phyloP scores from a whole-genome alignment of 2,113 vertebrate species.

The Pungitius pungitius region DNA sequence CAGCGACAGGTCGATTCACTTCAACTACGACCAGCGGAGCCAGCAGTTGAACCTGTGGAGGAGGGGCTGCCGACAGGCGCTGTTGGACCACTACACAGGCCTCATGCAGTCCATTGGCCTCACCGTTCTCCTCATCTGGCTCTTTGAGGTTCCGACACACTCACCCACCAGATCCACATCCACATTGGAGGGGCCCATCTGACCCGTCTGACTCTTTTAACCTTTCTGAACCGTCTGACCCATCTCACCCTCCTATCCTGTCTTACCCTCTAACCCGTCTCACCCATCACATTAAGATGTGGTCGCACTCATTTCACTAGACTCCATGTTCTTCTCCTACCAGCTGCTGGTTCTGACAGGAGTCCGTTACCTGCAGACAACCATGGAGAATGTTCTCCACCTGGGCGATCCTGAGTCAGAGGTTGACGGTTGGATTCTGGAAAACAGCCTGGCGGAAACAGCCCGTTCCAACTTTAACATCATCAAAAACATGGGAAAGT shows the following conservation, averaged over 20 bases:
- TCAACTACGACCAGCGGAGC: slow-evolving; percentile 80
- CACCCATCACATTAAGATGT: too few relatives aligned
- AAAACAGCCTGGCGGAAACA: slow-evolving; percentile 87
- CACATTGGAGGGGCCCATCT: neutral
- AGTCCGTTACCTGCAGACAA: slow-evolving; percentile 89
- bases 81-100: slow-evolving; percentile 85
- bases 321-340: neutral
- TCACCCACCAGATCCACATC: neutral
- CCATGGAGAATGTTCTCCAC: slow-evolving; percentile 87
- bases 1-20: slow-evolving; percentile 84
- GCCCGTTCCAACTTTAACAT: slow-evolving; percentile 85
- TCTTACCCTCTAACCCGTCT: too few relatives aligned
- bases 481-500: slow-evolving; percentile 89
- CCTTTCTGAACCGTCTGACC: too few relatives aligned
- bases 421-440: slow-evolving; percentile 88
- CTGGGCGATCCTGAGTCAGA: slow-evolving; percentile 83
- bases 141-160: slow-evolving; percentile 84
- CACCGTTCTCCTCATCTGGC: slow-evolving; percentile 85
- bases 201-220: too few relatives aligned
- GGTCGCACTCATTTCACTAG: neutral
- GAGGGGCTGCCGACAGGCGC: slow-evolving; percentile 84
- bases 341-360: slow-evolving; percentile 87
- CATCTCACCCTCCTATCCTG: too few relatives aligned
- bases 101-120: slow-evolving; percentile 86
- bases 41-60: slow-evolving; percentile 87